Conservation (phyloP, 2,113 vertebrate genomes). For the Otocyon megalotis region DNA sequence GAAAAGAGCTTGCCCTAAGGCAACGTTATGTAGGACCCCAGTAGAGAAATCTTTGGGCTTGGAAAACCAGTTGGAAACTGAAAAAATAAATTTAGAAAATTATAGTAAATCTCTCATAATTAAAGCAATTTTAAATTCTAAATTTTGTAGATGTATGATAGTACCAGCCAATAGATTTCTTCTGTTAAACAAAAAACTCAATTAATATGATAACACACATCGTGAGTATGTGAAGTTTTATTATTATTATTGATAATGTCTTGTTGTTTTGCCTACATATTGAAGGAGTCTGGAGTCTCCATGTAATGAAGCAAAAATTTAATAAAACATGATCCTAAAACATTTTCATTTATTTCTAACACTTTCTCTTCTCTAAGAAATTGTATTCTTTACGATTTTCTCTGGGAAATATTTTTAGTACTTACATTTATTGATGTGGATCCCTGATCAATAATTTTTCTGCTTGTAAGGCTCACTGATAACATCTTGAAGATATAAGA, state of each 20-base stretch:
- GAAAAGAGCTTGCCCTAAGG: conserved; percentile 13
- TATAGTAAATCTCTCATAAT: background rate
- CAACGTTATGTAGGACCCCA: background rate
- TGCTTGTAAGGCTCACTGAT: conserved; percentile 67
- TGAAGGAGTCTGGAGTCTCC: background rate
- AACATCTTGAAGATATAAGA: conserved; percentile 69
- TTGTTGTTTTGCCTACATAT: background rate
- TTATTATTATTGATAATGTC: conserved; percentile 34
- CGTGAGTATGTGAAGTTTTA: background rate
- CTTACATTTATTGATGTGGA: conserved; percentile 37
- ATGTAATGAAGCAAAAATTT: background rate
- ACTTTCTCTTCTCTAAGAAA: conserved; percentile 30
- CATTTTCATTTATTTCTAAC: background rate
- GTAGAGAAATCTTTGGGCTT: background rate
- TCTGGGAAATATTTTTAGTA: conserved; percentile 50
- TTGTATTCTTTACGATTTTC: background rate
- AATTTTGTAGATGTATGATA: background rate
- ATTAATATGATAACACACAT: background rate
- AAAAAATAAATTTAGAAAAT: background rate
- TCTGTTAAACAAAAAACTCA: background rate
- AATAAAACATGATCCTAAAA: background rate
- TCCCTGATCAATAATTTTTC: conserved; percentile 54
- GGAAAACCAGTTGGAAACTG: background rate
- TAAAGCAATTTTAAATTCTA: background rate
- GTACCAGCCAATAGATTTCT: background rate